phyloP scores from a whole-genome alignment of 2,113 vertebrate species.

The Brachirus orientalis region DNA sequence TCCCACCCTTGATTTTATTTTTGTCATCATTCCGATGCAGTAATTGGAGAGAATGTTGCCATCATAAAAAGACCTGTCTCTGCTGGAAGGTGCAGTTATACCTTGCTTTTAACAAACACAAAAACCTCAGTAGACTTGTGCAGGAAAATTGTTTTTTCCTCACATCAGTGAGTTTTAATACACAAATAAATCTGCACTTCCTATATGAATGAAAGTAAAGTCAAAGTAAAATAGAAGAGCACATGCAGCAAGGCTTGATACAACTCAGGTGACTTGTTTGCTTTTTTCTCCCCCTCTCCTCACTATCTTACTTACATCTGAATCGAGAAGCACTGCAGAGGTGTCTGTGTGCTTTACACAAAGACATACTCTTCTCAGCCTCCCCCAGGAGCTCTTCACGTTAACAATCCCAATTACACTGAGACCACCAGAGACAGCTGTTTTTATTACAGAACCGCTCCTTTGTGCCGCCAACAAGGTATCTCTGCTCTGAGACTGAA shows the following conservation, averaged over 20 bases:
- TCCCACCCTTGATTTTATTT: conserved; percentile 21
- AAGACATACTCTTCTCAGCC: conserved; percentile 76
- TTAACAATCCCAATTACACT: conserved; percentile 88
- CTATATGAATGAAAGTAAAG: conserved; percentile 67
- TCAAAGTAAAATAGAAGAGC: conserved; percentile 55
- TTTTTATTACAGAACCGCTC: conserved; percentile 83
- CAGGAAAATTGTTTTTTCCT: conserved; percentile 51
- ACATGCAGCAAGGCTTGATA: conserved; percentile 72
- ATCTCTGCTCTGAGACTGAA: conserved; percentile 67
- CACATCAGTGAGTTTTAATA: conserved; percentile 63
- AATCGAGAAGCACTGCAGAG: conserved; percentile 77
- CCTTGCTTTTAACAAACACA: conserved; percentile 53
- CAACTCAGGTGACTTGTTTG: conserved; percentile 81
- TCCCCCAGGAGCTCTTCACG: conserved; percentile 84
- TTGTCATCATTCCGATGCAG: conserved; percentile 29
- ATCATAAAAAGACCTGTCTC: conserved; percentile 41
- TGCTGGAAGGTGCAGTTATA: conserved; percentile 53
- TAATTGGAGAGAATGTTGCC: conserved; percentile 56
- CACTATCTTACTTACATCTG: conserved; percentile 65
- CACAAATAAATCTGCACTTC: conserved; percentile 63
- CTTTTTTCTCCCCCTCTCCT: conserved; percentile 59
- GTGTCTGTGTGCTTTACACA: conserved; percentile 83
- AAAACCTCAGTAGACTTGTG: conserved; percentile 64
- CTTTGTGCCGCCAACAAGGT: conserved; percentile 81
- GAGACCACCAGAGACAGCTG: conserved; percentile 85